These are phyloP conservation scores for Conistra vaccinii DNA, from an alignment of 2,888 invertebrate genomes.

Conservation along the genomic window DNA sequence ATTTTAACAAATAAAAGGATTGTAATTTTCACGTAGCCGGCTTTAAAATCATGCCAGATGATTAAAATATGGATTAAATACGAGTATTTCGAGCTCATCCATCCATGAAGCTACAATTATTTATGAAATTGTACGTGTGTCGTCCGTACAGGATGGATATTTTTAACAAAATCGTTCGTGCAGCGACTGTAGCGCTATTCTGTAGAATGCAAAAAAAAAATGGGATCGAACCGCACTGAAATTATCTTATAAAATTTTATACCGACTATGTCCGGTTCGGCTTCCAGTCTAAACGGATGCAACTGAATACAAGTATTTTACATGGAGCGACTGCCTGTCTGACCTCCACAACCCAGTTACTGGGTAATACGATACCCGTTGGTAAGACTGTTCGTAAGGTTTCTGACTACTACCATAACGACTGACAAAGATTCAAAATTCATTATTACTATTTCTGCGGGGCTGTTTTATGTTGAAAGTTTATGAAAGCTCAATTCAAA, in stretches of 20 bases:
- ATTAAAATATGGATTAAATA: neutral
- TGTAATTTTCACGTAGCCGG: neutral
- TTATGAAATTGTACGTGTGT: neutral
- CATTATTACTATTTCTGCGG: neutral
- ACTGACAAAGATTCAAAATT: neutral
- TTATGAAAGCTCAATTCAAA: neutral
- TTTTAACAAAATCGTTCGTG: neutral
- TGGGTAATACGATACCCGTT: neutral
- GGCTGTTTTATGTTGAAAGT: neutral
- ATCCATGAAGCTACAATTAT: neutral
- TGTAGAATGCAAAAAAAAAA: neutral
- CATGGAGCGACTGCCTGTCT: neutral
- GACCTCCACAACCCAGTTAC: neutral
- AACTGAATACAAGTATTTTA: neutral
- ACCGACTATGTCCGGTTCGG: neutral
- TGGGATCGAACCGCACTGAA: neutral
- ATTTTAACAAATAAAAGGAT: neutral
- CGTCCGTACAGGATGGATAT: neutral
- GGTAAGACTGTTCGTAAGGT: neutral
- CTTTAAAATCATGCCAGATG: neutral
- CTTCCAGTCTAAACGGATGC: too few species aligned
- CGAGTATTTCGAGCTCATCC: too few species aligned
- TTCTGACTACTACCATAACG: neutral
- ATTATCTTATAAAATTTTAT: neutral
- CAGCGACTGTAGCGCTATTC: neutral